Percentiles rank a stretch among this genome's conserved stretches.
phyloP scores from a whole-genome alignment of 2,797 vertebrate species.

The Arctocebus calabarensis region DNA sequence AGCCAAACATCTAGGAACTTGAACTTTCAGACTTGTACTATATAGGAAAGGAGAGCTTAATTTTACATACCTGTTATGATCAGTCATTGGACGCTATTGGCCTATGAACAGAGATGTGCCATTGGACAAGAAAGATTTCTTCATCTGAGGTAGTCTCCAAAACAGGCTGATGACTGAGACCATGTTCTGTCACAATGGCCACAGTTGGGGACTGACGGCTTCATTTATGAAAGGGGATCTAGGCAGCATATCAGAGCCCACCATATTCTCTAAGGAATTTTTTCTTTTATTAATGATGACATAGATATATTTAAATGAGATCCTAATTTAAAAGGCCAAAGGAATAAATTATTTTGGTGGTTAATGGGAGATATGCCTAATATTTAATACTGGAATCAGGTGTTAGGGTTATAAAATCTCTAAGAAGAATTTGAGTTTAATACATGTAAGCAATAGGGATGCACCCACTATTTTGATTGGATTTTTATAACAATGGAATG shows the following conservation, averaged over 20 bases:
- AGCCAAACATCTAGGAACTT: not conserved
- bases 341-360: not conserved
- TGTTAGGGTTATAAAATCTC: not conserved
- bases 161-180: not conserved
- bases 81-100: not conserved
- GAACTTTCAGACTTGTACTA: not conserved
- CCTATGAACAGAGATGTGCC: not conserved
- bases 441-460: not conserved
- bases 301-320: not conserved
- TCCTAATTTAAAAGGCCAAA: not conserved
- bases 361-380: not conserved
- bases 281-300: not conserved
- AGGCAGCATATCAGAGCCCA: not conserved
- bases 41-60: too few relatives aligned
- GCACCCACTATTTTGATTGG: not conserved
- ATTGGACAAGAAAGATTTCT: not conserved
- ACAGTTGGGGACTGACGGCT: not conserved
- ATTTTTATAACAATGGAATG: not conserved
- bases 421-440: not conserved
- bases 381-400: accelerated
- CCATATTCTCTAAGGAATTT: not conserved
- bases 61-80: not conserved
- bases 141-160: not conserved
- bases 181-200: not conserved
- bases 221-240: not conserved